These are phyloP conservation scores for Galeruca laticollis DNA, from an alignment of 2,888 invertebrate genomes.

Conservation along the genomic window DNA sequence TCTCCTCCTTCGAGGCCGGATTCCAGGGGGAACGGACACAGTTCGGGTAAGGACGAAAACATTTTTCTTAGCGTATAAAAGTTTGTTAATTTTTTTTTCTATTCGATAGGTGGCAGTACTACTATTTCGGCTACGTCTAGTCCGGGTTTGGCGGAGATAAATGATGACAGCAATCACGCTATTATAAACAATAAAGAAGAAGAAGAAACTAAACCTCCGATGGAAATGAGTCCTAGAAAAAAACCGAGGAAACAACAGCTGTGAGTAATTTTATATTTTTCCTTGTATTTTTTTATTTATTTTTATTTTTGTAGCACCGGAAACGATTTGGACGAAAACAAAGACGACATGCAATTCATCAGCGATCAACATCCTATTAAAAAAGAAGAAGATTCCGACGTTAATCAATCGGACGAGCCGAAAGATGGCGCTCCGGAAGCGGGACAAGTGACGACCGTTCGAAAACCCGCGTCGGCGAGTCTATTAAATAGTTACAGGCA, in stretches of 20 bases:
- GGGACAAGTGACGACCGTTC: constrained; percentile 54
- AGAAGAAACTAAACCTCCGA: constrained; percentile 67
- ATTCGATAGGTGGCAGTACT: constrained; percentile 76
- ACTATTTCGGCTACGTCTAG: constrained; percentile 90
- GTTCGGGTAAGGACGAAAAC: constrained; percentile 58
- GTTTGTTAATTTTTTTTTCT: neutral
- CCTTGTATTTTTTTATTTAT: neutral
- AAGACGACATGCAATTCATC: constrained; percentile 75
- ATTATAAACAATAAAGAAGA: constrained; percentile 60
- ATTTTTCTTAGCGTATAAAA: neutral
- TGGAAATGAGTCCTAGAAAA: constrained; percentile 84
- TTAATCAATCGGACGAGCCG: constrained; percentile 62
- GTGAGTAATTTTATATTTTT: constrained; percentile 69
- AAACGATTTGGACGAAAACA: constrained; percentile 69
- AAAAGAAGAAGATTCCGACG: constrained; percentile 63
- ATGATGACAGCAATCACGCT: constrained; percentile 66
- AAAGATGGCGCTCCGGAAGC: constrained; percentile 62
- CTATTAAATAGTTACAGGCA: constrained; percentile 76
- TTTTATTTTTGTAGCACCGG: constrained; percentile 68
- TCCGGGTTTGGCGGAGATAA: constrained; percentile 76
- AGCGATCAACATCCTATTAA: constrained; percentile 63
- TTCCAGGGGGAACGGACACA: constrained; percentile 65
- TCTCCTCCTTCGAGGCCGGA: constrained; percentile 65
- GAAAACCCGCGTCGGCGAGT: constrained; percentile 66
- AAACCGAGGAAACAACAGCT: constrained; percentile 91